Evolutionary conservation across 2,888 invertebrate genomes (phyloP), one percentile per base, ranked within the genome.

Genomic region (Calliphora vomitoria): DNA sequence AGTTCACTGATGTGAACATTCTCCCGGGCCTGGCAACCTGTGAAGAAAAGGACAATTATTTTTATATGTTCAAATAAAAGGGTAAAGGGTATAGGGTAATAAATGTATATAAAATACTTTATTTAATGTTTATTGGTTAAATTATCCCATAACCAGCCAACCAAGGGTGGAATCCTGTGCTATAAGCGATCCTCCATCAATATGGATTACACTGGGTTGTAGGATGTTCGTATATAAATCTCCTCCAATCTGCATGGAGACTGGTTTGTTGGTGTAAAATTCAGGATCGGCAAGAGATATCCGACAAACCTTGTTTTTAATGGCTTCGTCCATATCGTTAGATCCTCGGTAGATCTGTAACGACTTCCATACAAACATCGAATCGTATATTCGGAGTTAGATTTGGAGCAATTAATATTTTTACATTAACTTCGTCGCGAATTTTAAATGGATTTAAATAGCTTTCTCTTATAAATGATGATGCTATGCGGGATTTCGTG

Each of bases 1-100:
- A 1, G 25, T 25, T 64, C 64, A 64, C 41, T 18, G 10, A 18
- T 18, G 41, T 64, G 41, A 64, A 64, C 64, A 64, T 64, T 18
- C 41, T 64, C 41, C 64, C 38, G 64, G 64, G n/a, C 64, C 10
- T 41, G 64, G 18, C 18, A 41, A 41, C 38, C 38, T 41, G 38
- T 41, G 38, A 41, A 41, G 38, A 41, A 41, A 41, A 41, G 38
- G 38, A 41, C 38, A 6, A 41, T 41, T 41, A 41, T 41, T 41
- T 41, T 41, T 41, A 41, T 41, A 8, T 41, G 8, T 41, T 41
- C 38, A 41, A 41, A 0, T 3, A n/a, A 8, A 31, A 25, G n/a
- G 25, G 1, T 2, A 25, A 1, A 35, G 62, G 1, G 35, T 15
- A 13, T 35, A 41, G 38, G 38, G 38, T 41, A 41, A 41, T 25